Evolutionary conservation across 1,140 invertebrate species (phyloP).

Genomic region (Marisa cornuarietis): DNA sequence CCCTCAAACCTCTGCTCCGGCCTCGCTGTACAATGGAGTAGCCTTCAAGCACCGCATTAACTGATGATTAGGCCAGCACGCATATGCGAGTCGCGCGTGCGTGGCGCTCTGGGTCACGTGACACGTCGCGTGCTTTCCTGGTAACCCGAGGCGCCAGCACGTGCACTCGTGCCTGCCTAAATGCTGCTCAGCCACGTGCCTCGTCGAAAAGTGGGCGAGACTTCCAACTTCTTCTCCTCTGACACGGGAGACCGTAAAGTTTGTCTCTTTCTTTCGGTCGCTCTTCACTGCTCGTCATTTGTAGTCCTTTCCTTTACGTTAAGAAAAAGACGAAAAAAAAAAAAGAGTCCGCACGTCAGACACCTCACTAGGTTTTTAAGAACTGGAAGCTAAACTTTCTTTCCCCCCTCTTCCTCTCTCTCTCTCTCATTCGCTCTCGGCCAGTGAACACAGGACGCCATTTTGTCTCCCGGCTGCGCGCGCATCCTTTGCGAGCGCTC

Average conservation of each 20-base stretch:
- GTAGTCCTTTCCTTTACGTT: neutral
- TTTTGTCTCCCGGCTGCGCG: slow-evolving; percentile 6
- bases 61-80: slow-evolving; percentile 9
- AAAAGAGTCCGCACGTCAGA: neutral
- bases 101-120: slow-evolving; percentile 12
- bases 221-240: neutral
- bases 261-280: neutral
- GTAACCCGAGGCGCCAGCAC: slow-evolving; percentile 19
- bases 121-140: slow-evolving; percentile 12
- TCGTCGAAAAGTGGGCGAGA: neutral
- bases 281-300: neutral
- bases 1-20: too few species aligned
- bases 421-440: too few species aligned
- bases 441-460: neutral
- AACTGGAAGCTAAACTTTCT: too few species aligned
- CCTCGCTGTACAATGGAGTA: neutral
- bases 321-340: neutral
- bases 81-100: slow-evolving; percentile 12
- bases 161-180: slow-evolving; percentile 3
- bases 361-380: too few species aligned
- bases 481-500: neutral
- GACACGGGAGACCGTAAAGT: neutral
- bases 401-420: too few species aligned
- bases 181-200: slow-evolving; percentile 12
- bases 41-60: slow-evolving; percentile 8